Evolutionary conservation across 2,113 vertebrate species (phyloP), one percentile per base, ranked within the genome.

Genomic region (Cygnus atratus): DNA sequence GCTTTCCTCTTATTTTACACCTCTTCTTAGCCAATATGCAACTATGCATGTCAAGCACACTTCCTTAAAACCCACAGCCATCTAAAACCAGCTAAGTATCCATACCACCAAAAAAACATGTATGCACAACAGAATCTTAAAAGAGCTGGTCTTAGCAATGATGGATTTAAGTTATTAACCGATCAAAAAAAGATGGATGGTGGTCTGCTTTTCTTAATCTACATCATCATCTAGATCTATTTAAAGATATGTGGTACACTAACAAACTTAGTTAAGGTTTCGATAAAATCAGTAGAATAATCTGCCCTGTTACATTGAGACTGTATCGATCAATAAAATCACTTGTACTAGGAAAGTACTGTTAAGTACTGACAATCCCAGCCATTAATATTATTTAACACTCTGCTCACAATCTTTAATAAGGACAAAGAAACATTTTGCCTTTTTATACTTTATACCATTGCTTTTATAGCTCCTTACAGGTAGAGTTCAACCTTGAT

Each of bases 121-220:
- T 97, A 97, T 95, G 96, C 97, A 97, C 97, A 85, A 97, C 87
- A 97, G 98, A 97, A 96, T 96, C 97, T 96, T 97, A 94, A 97
- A 96, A 97, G 87, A 95, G 97, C 95, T 63, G 77, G 98, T 97
- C 39, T 28, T 97, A 98, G 98, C 98, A 98, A 98, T 99, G 99
- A 99, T 99, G 99, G 99, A 99, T 99, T 99, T 98, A 98, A 99
- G 99, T 99, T 99, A 99, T 99, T 99, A 99, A 99, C 99, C 87
- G 98, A 99, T 99, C 99, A 99, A 98, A 99, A 98, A 96, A 99
- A 99, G 99, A 99, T 99, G 99, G 99, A 99, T 99, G 99, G 98
- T 82, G 96, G 97, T 90, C 98, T 98, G 98, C 98, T 99, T 97
- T 98, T 98, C 98, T 98, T 99, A 99, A 99, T 99, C 99, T 99